Evolutionary conservation across 2,113 vertebrate species (phyloP).

Genomic region (Hydropotes inermis): DNA sequence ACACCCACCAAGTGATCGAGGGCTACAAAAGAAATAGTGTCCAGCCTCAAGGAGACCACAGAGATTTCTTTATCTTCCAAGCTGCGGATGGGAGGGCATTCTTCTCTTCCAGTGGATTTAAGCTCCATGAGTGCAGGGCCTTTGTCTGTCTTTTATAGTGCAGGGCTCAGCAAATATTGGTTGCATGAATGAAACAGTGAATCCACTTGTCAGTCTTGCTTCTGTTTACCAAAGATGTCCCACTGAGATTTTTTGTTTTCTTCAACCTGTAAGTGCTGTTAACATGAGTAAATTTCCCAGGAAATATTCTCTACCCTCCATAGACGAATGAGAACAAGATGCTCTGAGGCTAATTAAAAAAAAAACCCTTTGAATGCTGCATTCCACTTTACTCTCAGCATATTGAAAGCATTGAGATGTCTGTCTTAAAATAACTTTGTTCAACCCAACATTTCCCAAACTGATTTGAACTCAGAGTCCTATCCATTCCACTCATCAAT

Average conservation of each 20-base stretch:
- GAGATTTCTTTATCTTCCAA: conserved; percentile 33
- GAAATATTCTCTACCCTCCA: not conserved
- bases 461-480: not conserved
- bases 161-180: conserved; percentile 7
- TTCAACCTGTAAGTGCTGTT: conserved; percentile 16
- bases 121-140: not conserved
- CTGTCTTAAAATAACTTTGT: conserved; percentile 9
- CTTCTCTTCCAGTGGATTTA: conserved; percentile 3
- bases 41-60: not conserved
- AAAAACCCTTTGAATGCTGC: not conserved
- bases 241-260: conserved; percentile 29
- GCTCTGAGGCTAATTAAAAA: not conserved
- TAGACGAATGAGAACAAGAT: not conserved
- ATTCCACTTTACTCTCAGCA: not conserved
- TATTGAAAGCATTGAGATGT: not conserved
- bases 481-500: not conserved
- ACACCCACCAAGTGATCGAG: conserved; percentile 21
- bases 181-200: conserved; percentile 26
- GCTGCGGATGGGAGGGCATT: not conserved
- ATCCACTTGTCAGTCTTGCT: conserved; percentile 5
- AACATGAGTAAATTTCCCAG: conserved; percentile 33
- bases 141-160: conserved; percentile 13
- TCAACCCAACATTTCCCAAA: conserved; percentile 14
- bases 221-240: conserved; percentile 29
- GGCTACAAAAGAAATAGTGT: conserved; percentile 45